These are phyloP conservation scores for Diaprepes abbreviatus DNA, from an alignment of 2,888 invertebrate genomes.

Conservation along the genomic window DNA sequence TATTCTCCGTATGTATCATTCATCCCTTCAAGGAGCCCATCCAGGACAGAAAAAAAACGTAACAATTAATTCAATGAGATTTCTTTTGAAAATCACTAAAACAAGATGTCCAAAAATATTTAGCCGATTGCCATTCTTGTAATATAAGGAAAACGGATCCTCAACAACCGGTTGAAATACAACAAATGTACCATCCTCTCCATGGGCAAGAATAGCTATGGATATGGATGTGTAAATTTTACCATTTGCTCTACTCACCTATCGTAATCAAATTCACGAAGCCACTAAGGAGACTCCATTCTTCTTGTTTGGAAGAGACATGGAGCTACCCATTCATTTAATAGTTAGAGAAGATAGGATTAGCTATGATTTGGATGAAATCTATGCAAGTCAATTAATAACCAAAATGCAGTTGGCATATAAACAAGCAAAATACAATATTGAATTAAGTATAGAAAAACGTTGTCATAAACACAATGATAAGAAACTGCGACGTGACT, in stretches of 20 bases:
- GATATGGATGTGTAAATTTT: slow-evolving; percentile 59
- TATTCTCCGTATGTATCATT: slow-evolving; percentile 44
- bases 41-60: slow-evolving; percentile 56
- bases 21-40: slow-evolving; percentile 57
- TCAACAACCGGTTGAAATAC: slow-evolving; percentile 28
- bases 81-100: slow-evolving; percentile 58
- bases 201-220: slow-evolving; percentile 53
- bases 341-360: slow-evolving; percentile 33
- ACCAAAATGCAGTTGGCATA: slow-evolving; percentile 16
- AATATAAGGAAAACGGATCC: slow-evolving; percentile 53
- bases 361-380: slow-evolving; percentile 32
- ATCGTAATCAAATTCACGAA: slow-evolving; percentile 45
- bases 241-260: no score
- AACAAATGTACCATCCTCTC: slow-evolving; percentile 49
- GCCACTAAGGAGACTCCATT: slow-evolving; percentile 51
- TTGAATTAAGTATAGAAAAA: slow-evolving; percentile 22
- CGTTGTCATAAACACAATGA: neutral
- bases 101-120: slow-evolving; percentile 52
- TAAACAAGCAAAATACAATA: slow-evolving; percentile 1
- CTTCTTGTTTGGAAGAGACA: slow-evolving; percentile 53
- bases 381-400: slow-evolving; percentile 30
- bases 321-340: slow-evolving; percentile 50
- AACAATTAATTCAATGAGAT: slow-evolving; percentile 51
- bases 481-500: slow-evolving; percentile 8
- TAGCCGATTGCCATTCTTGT: slow-evolving; percentile 54